Conservation (phyloP, 2,113 vertebrate species). For the Nycticebus coucang region DNA sequence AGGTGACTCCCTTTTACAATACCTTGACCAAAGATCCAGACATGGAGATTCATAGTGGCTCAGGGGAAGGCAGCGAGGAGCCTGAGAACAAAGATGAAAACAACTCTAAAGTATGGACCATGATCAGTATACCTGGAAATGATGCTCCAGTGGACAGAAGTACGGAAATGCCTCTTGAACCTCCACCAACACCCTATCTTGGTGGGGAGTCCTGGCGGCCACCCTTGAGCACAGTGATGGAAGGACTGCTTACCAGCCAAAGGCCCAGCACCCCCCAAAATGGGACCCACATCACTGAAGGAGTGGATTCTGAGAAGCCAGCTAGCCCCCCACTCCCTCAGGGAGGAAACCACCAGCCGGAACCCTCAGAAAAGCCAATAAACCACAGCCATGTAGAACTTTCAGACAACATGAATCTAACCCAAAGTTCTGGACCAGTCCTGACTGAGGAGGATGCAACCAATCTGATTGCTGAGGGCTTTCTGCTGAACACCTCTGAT, state of each 20-base stretch:
- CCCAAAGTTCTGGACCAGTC: constrained; percentile 10
- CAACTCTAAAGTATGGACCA: constrained; percentile 61
- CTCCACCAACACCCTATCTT: constrained; percentile 9
- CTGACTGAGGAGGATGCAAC: constrained; percentile 48
- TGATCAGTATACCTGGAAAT: constrained; percentile 18
- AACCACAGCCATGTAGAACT: constrained; percentile 51
- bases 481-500: constrained; percentile 67
- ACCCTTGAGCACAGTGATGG: constrained; percentile 27
- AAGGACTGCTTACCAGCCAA: constrained; percentile 30
- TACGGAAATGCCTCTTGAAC: background rate
- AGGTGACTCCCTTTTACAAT: constrained; percentile 75
- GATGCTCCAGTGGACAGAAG: background rate
- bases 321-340: background rate
- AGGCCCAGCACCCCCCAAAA: constrained; percentile 28
- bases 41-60: constrained; percentile 60
- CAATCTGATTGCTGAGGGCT: constrained; percentile 58
- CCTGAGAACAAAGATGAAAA: constrained; percentile 15
- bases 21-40: constrained; percentile 80
- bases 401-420: background rate
- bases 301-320: background rate
- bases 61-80: constrained; percentile 70
- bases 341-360: background rate
- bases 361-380: background rate
- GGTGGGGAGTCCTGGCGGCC: background rate
- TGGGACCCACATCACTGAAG: constrained; percentile 19